Percentiles rank a stretch among this genome's conserved stretches.
phyloP scores from a whole-genome alignment of 2,113 vertebrate genomes.

The Panthera leo region DNA sequence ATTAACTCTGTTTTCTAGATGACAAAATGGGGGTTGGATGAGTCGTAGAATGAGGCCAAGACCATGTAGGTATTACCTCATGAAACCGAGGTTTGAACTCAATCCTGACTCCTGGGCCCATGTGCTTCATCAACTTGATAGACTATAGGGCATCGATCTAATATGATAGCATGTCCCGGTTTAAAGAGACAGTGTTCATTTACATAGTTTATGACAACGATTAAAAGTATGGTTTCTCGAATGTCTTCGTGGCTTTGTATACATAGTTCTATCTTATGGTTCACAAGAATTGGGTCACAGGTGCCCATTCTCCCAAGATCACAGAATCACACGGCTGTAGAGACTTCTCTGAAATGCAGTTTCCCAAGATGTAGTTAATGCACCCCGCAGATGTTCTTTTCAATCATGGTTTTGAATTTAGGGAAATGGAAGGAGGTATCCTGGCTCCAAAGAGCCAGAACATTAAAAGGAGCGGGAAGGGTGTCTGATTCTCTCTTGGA shows the following conservation, averaged over 20 bases:
- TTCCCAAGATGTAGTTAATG: neutral
- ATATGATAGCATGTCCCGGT: neutral
- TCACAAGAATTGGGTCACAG: neutral
- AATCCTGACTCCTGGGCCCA: neutral
- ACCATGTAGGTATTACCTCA: neutral
- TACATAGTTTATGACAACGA: neutral
- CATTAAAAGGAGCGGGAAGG: neutral
- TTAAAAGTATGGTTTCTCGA: neutral
- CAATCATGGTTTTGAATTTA: neutral
- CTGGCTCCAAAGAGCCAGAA: neutral
- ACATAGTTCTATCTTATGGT: neutral
- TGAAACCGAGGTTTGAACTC: neutral
- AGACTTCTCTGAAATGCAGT: neutral
- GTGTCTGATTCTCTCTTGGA: neutral
- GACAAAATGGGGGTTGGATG: neutral
- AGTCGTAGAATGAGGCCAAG: neutral
- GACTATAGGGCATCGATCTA: neutral
- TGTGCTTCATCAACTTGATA: neutral
- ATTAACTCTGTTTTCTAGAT: neutral
- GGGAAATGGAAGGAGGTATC: neutral
- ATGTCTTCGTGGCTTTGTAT: neutral
- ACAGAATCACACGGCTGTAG: neutral
- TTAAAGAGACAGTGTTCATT: neutral
- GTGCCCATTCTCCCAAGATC: neutral
- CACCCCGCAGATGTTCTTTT: neutral